These are phyloP conservation scores for Drosophila murphyi DNA, from an alignment of 1,140 invertebrate species.

Conservation along the genomic window DNA sequence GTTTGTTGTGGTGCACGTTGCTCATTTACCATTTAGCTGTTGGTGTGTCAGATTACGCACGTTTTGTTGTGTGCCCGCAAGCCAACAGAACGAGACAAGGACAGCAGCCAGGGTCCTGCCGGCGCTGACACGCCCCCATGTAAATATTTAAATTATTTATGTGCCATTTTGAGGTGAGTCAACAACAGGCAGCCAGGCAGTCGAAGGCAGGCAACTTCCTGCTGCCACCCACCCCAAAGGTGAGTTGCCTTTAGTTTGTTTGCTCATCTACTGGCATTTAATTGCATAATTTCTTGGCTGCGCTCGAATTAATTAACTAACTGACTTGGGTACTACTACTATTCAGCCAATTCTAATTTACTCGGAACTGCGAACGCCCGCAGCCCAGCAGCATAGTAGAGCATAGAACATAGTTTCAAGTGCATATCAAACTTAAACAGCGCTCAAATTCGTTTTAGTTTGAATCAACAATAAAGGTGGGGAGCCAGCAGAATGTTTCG, in stretches of 20 bases:
- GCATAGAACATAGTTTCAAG: neutral
- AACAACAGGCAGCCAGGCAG: slow-evolving; percentile 42
- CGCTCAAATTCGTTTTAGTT: slow-evolving; percentile 1
- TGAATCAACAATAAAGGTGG: slow-evolving; percentile 20
- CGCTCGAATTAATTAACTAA: slow-evolving; percentile 43
- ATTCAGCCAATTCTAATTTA: slow-evolving; percentile 4
- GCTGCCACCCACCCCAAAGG: slow-evolving; percentile 3
- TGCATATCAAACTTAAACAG: slow-evolving; percentile 6
- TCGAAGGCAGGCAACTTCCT: neutral
- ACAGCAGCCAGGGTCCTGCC: slow-evolving; percentile 12
- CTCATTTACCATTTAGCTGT: slow-evolving; percentile 19
- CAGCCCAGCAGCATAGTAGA: neutral
- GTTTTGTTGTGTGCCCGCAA: slow-evolving; percentile 57
- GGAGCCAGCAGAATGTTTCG: no score
- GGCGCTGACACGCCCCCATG: slow-evolving; percentile 27
- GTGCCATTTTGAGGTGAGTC: slow-evolving; percentile 69
- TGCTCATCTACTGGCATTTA: slow-evolving; percentile 73
- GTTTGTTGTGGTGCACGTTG: slow-evolving; percentile 1
- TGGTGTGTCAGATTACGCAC: slow-evolving; percentile 71
- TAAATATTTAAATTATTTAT: slow-evolving; percentile 79
- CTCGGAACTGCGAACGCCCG: neutral
- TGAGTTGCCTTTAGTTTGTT: slow-evolving; percentile 52
- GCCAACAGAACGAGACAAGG: slow-evolving; percentile 1
- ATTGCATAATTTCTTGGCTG: slow-evolving; percentile 74
- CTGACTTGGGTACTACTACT: neutral